A percentile compares a stretch with the other conserved stretches of the same genome.
Conservation (phyloP, 1,140 invertebrate species). For the Rhopalosiphum maidis region DNA sequence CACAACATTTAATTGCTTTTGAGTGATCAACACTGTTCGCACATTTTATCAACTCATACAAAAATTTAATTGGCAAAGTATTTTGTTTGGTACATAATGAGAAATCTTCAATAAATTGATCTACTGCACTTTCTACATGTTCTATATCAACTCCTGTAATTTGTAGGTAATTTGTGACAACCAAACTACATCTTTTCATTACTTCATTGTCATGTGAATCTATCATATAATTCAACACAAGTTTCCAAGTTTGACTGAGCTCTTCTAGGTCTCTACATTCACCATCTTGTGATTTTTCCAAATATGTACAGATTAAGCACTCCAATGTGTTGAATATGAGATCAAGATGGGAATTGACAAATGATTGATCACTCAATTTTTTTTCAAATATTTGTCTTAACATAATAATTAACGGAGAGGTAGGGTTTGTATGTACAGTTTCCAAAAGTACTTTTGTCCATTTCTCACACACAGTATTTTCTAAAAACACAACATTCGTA, state of each 20-base stretch:
- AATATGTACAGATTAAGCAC: slow-evolving; percentile 39
- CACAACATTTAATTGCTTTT: slow-evolving; percentile 46
- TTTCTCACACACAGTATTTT: slow-evolving; percentile 24
- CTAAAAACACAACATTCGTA: neutral
- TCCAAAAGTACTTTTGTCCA: slow-evolving; percentile 50
- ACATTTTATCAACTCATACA: slow-evolving; percentile 16
- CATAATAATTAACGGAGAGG: neutral
- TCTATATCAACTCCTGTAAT: neutral
- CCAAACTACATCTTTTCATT: slow-evolving; percentile 25
- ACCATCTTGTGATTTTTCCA: slow-evolving; percentile 31
- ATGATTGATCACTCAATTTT: slow-evolving; percentile 37
- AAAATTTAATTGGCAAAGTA: neutral
- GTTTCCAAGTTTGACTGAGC: slow-evolving; percentile 42
- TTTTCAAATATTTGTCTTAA: slow-evolving; percentile 54
- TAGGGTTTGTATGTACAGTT: slow-evolving; percentile 37
- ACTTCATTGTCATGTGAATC: slow-evolving; percentile 23
- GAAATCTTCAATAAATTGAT: slow-evolving; percentile 50
- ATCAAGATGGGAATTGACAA: slow-evolving; percentile 25
- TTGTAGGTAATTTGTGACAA: slow-evolving; percentile 29
- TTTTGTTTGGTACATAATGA: neutral
- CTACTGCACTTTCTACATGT: slow-evolving; percentile 50
- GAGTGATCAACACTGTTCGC: slow-evolving; percentile 6
- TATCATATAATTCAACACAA: slow-evolving; percentile 38
- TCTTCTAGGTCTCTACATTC: slow-evolving; percentile 38
- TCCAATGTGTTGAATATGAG: slow-evolving; percentile 39